A percentile compares a stretch with the other conserved stretches of the same genome.
Conservation (phyloP, 2,888 invertebrate species). For the Dynastes hyllus region DNA sequence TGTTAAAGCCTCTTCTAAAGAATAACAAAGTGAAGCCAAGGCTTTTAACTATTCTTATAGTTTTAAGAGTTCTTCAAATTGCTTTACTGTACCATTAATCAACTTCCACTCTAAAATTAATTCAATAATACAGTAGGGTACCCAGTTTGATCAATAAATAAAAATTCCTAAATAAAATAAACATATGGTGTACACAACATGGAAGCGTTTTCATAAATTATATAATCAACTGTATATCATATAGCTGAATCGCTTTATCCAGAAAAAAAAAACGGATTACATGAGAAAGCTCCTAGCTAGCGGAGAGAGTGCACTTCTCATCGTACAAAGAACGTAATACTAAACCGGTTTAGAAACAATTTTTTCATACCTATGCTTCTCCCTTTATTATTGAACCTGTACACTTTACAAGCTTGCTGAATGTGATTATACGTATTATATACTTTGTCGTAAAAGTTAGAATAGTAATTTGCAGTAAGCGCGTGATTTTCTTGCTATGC, state of each 20-base stretch:
- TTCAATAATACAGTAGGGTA: too few species aligned
- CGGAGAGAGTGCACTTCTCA: conserved; percentile 6
- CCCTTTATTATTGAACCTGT: conserved; percentile 44
- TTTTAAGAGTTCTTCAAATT: too few species aligned
- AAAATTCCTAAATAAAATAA: too few species aligned
- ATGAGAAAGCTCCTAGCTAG: conserved; percentile 25
- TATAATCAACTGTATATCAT: conserved; percentile 13
- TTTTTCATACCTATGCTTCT: conserved; percentile 46
- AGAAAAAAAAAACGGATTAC: conserved; percentile 19
- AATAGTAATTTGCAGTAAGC: conserved; percentile 37
- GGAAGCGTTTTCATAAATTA: conserved; percentile 16
- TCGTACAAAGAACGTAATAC: conserved; percentile 8
- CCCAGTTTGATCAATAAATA: too few species aligned
- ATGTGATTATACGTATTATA: conserved; percentile 35
- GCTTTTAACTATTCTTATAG: too few species aligned
- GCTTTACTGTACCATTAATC: too few species aligned
- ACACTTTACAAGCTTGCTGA: conserved; percentile 47
- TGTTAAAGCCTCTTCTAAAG: too few species aligned
- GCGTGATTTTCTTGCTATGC: conserved; percentile 30
- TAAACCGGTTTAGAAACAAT: conserved; percentile 44
- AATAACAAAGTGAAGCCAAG: too few species aligned
- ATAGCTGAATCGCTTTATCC: conserved; percentile 20
- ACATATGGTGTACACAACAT: background rate
- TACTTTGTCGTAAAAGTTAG: conserved; percentile 41
- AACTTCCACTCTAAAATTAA: too few species aligned